phyloP scores from a whole-genome alignment of 2,797 vertebrate genomes.

The Chiloscyllium punctatum region DNA sequence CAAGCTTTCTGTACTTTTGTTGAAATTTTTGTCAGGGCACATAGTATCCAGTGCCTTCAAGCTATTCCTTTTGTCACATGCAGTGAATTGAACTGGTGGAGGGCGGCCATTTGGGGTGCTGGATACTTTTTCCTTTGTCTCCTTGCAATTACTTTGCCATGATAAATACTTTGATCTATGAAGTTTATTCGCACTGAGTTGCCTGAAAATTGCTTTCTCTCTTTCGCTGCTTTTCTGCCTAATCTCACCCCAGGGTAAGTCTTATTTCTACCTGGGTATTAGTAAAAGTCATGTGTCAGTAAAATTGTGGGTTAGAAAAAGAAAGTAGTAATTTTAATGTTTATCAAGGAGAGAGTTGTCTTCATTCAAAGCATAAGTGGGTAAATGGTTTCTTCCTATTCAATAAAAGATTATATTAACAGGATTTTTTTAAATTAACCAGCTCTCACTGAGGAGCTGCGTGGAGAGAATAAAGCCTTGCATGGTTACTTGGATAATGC shows the following conservation, averaged over 20 bases:
- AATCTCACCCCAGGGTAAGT: not conserved
- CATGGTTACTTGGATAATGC: conserved; percentile 63
- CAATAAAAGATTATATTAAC: not conserved
- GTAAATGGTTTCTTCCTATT: not conserved
- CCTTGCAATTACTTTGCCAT: not conserved
- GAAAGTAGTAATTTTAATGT: not conserved
- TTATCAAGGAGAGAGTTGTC: not conserved
- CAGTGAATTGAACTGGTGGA: too few species aligned
- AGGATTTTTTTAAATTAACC: conserved; percentile 10
- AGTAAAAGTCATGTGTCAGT: not conserved
- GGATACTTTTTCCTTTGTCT: not conserved
- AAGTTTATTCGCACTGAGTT: not conserved
- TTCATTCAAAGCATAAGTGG: not conserved
- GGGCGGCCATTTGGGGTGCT: too few species aligned
- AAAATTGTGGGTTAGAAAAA: not conserved
- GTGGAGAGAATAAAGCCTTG: conserved; percentile 55
- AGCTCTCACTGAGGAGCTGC: conserved; percentile 61
- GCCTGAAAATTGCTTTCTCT: not conserved
- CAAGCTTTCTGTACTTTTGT: too few species aligned
- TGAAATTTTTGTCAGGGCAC: too few species aligned
- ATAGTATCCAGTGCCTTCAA: too few species aligned
- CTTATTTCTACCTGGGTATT: not conserved
- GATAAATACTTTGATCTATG: not conserved
- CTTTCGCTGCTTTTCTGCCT: not conserved
- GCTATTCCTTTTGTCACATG: too few species aligned